These are phyloP conservation scores for Penaeus monodon DNA, from an alignment of 2,888 invertebrate genomes.

Conservation along the genomic window DNA sequence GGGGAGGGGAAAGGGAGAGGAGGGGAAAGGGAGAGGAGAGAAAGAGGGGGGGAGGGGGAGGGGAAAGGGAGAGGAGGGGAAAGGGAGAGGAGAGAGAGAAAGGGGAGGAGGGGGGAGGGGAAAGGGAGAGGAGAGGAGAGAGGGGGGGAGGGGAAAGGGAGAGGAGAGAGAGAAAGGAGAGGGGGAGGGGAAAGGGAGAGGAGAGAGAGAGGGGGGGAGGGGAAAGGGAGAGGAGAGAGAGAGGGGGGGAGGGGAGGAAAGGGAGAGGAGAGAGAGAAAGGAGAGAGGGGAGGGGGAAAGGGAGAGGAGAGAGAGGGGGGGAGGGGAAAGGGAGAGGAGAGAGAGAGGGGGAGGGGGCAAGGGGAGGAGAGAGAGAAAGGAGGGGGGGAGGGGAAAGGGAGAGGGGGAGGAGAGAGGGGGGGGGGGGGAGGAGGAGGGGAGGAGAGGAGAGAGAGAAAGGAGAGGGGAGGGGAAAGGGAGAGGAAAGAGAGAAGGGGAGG, in stretches of 20 bases:
- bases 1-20: no score
- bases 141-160: no score
- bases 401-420: neutral
- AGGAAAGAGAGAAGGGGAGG: neutral
- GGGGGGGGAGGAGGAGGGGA: no score
- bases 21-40: neutral
- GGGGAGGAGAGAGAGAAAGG: neutral
- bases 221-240: neutral
- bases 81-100: neutral
- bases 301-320: neutral
- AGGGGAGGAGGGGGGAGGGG: neutral
- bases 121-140: neutral
- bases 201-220: neutral
- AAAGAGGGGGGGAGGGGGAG: neutral
- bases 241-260: neutral
- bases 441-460: neutral
- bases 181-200: neutral
- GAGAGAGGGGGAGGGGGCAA: neutral
- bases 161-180: neutral
- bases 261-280: neutral
- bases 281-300: neutral
- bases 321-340: neutral
- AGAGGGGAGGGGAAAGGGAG: neutral
- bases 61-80: conserved; percentile 1
- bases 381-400: neutral